phyloP scores from a whole-genome alignment of 2,797 vertebrate species.

The Sebastes itinus region DNA sequence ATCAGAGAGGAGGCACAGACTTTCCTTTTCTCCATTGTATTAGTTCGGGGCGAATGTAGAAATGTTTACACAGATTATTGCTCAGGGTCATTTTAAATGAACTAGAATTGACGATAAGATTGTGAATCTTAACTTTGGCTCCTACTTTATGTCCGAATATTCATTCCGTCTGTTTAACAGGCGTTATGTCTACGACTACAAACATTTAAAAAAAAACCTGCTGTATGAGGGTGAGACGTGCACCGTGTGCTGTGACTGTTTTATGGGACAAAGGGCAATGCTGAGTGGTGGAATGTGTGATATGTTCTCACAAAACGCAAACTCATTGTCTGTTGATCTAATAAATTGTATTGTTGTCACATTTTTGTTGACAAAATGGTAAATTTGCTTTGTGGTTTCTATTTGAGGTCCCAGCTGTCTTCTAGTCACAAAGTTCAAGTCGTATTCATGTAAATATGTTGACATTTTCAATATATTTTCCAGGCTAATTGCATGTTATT shows the following conservation, averaged over 20 bases:
- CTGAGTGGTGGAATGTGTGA: conserved; percentile 29
- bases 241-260: conserved; percentile 8
- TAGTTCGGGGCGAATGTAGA: conserved; percentile 68
- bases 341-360: conserved; percentile 51
- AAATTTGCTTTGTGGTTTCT: conserved; percentile 7
- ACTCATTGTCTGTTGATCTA: conserved; percentile 16
- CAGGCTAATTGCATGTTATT: neutral
- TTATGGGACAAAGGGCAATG: conserved; percentile 8
- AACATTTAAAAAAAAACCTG: neutral
- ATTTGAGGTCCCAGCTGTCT: neutral
- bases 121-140: conserved; percentile 60
- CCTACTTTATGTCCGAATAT: neutral
- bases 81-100: conserved; percentile 82
- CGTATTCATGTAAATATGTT: neutral
- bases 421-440: neutral
- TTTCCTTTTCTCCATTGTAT: conserved; percentile 33
- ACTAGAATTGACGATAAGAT: conserved; percentile 74
- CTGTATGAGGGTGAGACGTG: conserved; percentile 9
- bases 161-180: neutral
- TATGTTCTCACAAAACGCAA: conserved; percentile 15
- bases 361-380: conserved; percentile 39
- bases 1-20: conserved; percentile 20
- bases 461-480: neutral
- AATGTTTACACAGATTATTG: conserved; percentile 80
- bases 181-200: neutral